Conservation (phyloP, 2,888 invertebrate species). For the Cerastis rubricosa region DNA sequence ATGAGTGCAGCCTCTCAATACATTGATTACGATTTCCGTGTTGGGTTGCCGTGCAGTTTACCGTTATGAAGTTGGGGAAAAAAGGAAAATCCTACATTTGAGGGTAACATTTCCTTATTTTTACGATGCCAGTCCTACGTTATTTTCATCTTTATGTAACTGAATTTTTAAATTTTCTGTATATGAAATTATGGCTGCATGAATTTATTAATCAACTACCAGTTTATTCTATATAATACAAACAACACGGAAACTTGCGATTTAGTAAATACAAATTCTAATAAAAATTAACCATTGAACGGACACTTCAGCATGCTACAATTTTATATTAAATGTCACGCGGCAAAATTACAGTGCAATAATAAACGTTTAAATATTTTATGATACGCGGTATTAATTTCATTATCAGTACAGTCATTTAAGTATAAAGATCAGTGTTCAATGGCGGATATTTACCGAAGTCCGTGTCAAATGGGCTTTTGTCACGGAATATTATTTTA, state of each 20-base stretch:
- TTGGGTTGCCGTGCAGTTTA: slow-evolving; percentile 56
- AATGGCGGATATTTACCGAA: slow-evolving; percentile 73
- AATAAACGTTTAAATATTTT: slow-evolving; percentile 59
- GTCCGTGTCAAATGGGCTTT: slow-evolving; percentile 71
- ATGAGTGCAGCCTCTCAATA: slow-evolving; percentile 75
- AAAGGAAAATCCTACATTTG: slow-evolving; percentile 54
- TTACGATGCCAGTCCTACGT: slow-evolving; percentile 21
- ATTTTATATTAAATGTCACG: slow-evolving; percentile 21
- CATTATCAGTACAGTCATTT: slow-evolving; percentile 65
- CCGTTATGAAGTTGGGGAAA: slow-evolving; percentile 61
- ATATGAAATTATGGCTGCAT: slow-evolving; percentile 18
- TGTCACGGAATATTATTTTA: slow-evolving; percentile 71
- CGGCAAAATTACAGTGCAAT: slow-evolving; percentile 39
- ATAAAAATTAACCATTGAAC: slow-evolving; percentile 6
- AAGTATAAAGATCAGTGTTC: slow-evolving; percentile 70
- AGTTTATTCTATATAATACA: slow-evolving; percentile 2
- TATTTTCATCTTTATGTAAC: slow-evolving; percentile 29
- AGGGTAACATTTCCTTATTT: slow-evolving; percentile 46
- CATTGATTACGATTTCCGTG: slow-evolving; percentile 72
- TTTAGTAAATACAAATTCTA: slow-evolving; percentile 17
- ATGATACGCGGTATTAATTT: slow-evolving; percentile 52
- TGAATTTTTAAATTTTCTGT: slow-evolving; percentile 35
- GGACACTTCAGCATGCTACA: neutral
- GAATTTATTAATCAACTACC: slow-evolving; percentile 34
- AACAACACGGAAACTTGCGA: neutral